Evolutionary conservation across 2,888 invertebrate species (phyloP), one percentile per base, ranked within the genome.

Genomic region (Opisthograptis luteolata): DNA sequence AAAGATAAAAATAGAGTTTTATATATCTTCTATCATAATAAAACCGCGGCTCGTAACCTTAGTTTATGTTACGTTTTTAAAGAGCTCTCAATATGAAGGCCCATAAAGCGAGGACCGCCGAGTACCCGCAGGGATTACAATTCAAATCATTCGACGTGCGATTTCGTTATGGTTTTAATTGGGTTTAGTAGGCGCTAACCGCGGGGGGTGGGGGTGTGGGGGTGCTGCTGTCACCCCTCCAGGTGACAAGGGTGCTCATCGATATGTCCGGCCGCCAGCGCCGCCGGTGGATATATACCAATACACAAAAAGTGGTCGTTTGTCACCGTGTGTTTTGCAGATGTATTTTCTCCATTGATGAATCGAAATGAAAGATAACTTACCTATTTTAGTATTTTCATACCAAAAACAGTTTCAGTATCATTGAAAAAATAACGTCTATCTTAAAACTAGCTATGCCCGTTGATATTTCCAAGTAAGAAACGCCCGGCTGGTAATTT

Each of bases 211-310:
- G n/a, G n/a, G n/a, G n/a, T n/a, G n/a, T n/a, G n/a, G n/a, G n/a
- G n/a, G n/a, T n/a, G n/a, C 31, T 19, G 34, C 30, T 41, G 41
- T 15, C 31, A 15, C 14, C 5, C n/a, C 6, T n/a, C 8, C 8
- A n/a, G n/a, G n/a, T 35, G 43, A 44, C 43, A 35, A 44, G 43
- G 43, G 35, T 35, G 2, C 43, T 20, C 35, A 8, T 35, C 43
- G 14, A 28, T 10, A 22, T 10, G 34, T 24, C 34, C 7, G 34
- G 25, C 27, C 2, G 13, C 6, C 22, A 2, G 0, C 17, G 28
- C 6, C 14, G 42, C 24, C 42, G 42, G 10, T 42, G 20, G 15
- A 35, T 28, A 35, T 35, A 36, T 35, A 2, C 42, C 43, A 35
- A 44, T 44, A 44, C 28, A 35, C 35, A 28, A 44, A 35, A 44